These are phyloP conservation scores for Cephalopachus bancanus DNA, from an alignment of 2,797 vertebrate species.

Conservation along the genomic window DNA sequence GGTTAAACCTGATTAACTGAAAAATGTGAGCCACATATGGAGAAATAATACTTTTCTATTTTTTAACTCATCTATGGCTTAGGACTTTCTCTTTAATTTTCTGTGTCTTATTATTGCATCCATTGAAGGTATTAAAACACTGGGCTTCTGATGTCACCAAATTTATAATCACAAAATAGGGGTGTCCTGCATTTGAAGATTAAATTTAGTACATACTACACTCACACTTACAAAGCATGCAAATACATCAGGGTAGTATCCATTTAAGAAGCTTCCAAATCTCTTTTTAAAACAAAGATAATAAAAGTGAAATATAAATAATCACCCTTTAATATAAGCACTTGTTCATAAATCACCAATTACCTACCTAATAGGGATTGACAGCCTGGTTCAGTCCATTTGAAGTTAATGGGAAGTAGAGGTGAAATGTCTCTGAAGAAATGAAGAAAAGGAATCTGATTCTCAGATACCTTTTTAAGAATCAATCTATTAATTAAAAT, in stretches of 20 bases:
- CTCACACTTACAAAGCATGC: background rate
- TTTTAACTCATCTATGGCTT: background rate
- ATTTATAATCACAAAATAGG: background rate
- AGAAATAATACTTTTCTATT: background rate
- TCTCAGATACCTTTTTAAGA: constrained; percentile 13
- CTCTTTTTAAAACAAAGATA: constrained; percentile 13
- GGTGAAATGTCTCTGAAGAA: background rate
- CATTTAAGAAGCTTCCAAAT: constrained; percentile 20
- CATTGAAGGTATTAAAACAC: background rate
- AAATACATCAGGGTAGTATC: background rate
- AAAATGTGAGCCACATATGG: background rate
- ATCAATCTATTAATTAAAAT: constrained; percentile 38
- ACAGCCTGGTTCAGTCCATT: background rate
- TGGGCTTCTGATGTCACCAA: background rate
- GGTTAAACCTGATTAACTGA: background rate
- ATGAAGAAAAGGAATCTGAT: background rate
- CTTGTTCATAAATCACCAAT: background rate
- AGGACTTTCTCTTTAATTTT: background rate
- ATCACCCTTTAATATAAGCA: background rate
- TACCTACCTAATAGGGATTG: background rate
- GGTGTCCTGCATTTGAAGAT: background rate
- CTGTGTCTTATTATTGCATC: background rate
- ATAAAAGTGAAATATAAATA: background rate
- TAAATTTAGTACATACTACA: constrained; percentile 10
- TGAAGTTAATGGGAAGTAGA: constrained; percentile 55